A percentile compares a stretch with the other conserved stretches of the same genome.
These are phyloP conservation scores for Aphelocoma californica DNA, from an alignment of 2,797 vertebrate species.

Conservation along the genomic window DNA sequence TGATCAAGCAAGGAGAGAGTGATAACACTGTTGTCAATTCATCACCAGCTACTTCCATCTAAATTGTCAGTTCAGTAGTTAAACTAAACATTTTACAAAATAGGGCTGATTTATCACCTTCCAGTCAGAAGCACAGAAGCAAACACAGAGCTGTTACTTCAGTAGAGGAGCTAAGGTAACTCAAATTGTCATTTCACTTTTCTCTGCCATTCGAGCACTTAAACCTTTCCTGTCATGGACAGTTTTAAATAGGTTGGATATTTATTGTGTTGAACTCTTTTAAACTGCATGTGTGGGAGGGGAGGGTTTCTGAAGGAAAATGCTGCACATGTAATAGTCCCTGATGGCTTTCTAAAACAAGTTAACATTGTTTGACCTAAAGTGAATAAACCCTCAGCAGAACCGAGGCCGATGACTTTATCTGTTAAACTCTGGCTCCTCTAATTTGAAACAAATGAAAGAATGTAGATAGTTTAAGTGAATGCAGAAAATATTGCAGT, in stretches of 20 bases:
- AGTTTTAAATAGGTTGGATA: constrained; percentile 23
- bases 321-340: constrained; percentile 29
- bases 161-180: not conserved
- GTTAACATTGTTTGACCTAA: constrained; percentile 58
- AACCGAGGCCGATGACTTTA: constrained; percentile 53
- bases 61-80: not conserved
- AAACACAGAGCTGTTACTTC: not conserved
- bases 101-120: constrained; percentile 16
- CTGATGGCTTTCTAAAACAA: constrained; percentile 50
- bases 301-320: constrained; percentile 50
- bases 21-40: not conserved
- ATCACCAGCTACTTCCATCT: constrained; percentile 16
- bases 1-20: constrained; percentile 2
- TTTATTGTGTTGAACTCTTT: constrained; percentile 40
- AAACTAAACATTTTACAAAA: constrained; percentile 33
- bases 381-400: constrained; percentile 44
- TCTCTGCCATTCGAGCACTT: not conserved
- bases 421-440: constrained; percentile 40
- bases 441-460: constrained; percentile 65
- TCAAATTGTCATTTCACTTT: not conserved
- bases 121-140: not conserved
- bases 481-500: constrained; percentile 3
- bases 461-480: constrained; percentile 20
- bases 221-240: not conserved
- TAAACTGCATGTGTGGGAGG: constrained; percentile 3